Evolutionary conservation across 1,140 invertebrate species (phyloP).

Genomic region (Coptotermes formosanus): DNA sequence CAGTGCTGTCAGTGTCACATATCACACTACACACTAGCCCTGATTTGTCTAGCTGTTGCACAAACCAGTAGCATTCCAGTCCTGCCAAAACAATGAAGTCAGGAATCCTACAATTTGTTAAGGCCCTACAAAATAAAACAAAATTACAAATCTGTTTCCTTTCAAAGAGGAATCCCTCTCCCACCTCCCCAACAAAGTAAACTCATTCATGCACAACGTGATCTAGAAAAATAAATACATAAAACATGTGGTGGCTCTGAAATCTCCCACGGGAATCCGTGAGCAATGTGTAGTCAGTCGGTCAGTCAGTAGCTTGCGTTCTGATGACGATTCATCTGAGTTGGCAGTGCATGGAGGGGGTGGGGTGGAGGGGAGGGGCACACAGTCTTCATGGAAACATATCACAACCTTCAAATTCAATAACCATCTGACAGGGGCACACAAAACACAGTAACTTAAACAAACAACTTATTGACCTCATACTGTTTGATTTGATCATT

Average conservation of each 20-base stretch:
- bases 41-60: too few relatives aligned
- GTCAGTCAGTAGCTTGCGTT: not conserved
- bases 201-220: slow-evolving; percentile 6
- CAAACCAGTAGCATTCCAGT: too few relatives aligned
- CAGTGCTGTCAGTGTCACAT: too few relatives aligned
- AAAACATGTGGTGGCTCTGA: not conserved
- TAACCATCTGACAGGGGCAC: not conserved
- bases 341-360: not conserved
- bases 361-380: not conserved
- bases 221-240: not conserved
- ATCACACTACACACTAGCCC: too few relatives aligned
- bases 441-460: not conserved
- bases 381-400: not conserved
- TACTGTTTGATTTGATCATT: too few relatives aligned
- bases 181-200: not conserved
- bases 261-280: not conserved
- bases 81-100: too few relatives aligned
- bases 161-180: not conserved
- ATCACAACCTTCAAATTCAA: slow-evolving; percentile 16
- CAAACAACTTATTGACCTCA: too few relatives aligned
- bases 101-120: not conserved
- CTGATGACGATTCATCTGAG: not conserved
- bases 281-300: not conserved
- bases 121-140: not conserved
- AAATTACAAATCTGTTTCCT: slow-evolving; percentile 13